Evolutionary conservation across 2,797 vertebrate genomes (phyloP), one percentile per base, ranked within the genome.

Genomic region (Myotis myotis): DNA sequence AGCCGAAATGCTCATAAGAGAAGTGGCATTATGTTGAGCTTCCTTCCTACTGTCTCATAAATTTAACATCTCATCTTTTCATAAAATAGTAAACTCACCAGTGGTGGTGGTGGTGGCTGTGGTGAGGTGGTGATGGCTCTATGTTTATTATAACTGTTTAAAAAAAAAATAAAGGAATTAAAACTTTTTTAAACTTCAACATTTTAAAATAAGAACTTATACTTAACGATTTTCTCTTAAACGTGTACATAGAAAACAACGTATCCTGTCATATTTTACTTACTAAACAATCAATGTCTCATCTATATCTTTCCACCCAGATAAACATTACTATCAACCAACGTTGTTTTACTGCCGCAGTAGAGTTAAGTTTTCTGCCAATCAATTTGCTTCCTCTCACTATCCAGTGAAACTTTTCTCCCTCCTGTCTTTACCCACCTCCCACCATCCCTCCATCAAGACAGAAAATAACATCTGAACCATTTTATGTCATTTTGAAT

Each of bases 401-500:
- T 81, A 23, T 41, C 87, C 30, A 41, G 25, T 33, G 36, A 82
- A 87, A 8, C 2, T 30, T 57, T 30, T 19, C 64, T 30, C 4
- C 38, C 5, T 17, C 83, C 15, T 60, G 23, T 64, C 23, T 85
- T 93, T 89, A 51, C 49, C 23, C 30, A 17, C 5, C 2, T 30
- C 19, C 25, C 19, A 33, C 9, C 23, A 44, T 36, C 41, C 66
- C 2, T 7, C 89, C 30, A 3, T 85, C 13, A 64, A 9, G 30
- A 72, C 8, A 66, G 57, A 96, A 96, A 96, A 91, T 53, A 81
- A 57, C 57, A 91, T 89, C 62, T 93, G 71, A 66, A 78, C n/a
- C 89, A 75, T 47, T 96, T 80, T 71, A 72, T 33, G 44, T 79
- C 70, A 80, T 71, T 93, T 91, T 6, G 30, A 36, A 71, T 36